A percentile compares a stretch with the other conserved stretches of the same genome.
phyloP scores from a whole-genome alignment of 2,797 vertebrate genomes.

The Phalloptychus januarius region DNA sequence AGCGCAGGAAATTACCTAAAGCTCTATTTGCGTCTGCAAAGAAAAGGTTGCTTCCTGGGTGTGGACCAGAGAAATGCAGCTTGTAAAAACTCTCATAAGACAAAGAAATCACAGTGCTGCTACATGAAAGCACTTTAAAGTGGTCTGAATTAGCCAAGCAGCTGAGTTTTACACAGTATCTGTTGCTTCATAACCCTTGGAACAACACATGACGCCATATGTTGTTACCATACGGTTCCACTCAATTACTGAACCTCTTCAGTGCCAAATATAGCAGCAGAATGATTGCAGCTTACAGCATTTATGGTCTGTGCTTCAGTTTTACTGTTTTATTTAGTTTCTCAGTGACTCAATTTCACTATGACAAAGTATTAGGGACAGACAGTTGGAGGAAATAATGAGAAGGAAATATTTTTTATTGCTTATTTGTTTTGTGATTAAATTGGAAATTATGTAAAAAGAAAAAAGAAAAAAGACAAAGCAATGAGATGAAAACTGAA shows the following conservation, averaged over 20 bases:
- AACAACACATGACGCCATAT: conserved; percentile 60
- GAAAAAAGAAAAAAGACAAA: not conserved
- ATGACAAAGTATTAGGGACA: not conserved
- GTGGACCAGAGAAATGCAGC: conserved; percentile 34
- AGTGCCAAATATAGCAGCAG: conserved; percentile 26
- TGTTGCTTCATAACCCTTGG: conserved; percentile 44
- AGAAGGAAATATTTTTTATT: not conserved
- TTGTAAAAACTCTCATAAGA: conserved; percentile 42
- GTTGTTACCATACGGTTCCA: conserved; percentile 50
- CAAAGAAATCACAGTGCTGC: conserved; percentile 25
- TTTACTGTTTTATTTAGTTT: not conserved
- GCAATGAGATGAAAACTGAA: not conserved
- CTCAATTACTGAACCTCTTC: conserved; percentile 38
- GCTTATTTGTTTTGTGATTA: not conserved
- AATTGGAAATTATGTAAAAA: not conserved
- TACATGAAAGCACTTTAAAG: conserved; percentile 7
- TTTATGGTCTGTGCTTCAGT: not conserved
- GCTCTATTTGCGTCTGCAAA: conserved; percentile 67
- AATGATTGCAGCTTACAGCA: not conserved
- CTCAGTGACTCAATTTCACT: not conserved
- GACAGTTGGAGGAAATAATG: not conserved
- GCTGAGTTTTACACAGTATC: conserved; percentile 25
- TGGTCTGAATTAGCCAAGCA: conserved; percentile 14
- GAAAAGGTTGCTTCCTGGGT: conserved; percentile 44
- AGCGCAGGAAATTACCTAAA: conserved; percentile 73